A percentile compares a stretch with the other conserved stretches of the same genome.
Conservation (phyloP, 1,140 invertebrate species). For the Drosophila micromelanica region DNA sequence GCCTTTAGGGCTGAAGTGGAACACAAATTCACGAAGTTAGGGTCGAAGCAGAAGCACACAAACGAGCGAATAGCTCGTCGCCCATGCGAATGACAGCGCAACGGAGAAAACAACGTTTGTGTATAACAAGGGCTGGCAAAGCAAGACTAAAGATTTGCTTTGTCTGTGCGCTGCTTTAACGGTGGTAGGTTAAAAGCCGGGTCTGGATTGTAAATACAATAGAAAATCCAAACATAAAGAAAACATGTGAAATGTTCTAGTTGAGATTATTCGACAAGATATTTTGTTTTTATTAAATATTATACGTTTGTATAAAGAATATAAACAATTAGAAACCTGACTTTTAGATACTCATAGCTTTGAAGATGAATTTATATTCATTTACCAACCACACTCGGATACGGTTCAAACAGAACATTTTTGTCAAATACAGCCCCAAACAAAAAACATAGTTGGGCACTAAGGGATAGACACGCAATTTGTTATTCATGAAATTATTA, state of each 20-base stretch:
- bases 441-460: too few relatives aligned
- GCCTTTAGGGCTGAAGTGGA: slow-evolving; percentile 68
- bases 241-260: slow-evolving; percentile 1
- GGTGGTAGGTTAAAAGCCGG: slow-evolving; percentile 45
- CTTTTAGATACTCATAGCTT: too few relatives aligned
- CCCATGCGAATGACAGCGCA: slow-evolving; percentile 39
- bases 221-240: background rate
- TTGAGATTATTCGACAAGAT: background rate
- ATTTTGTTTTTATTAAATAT: background rate
- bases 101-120: slow-evolving; percentile 33
- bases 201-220: slow-evolving; percentile 20
- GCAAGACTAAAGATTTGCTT: slow-evolving; percentile 15
- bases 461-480: too few relatives aligned
- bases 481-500: too few relatives aligned
- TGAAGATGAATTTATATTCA: too few relatives aligned
- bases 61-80: slow-evolving; percentile 41
- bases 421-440: too few relatives aligned
- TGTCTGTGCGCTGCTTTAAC: slow-evolving; percentile 5
- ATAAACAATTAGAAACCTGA: too few relatives aligned
- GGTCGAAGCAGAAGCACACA: slow-evolving; percentile 62
- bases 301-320: too few relatives aligned
- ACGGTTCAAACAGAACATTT: too few relatives aligned
- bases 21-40: slow-evolving; percentile 77
- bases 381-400: too few relatives aligned
- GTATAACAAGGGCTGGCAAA: background rate